Base-by-base conservation (phyloP, 2,888 invertebrate genomes). In the Phlogophora meticulosa region DNA sequence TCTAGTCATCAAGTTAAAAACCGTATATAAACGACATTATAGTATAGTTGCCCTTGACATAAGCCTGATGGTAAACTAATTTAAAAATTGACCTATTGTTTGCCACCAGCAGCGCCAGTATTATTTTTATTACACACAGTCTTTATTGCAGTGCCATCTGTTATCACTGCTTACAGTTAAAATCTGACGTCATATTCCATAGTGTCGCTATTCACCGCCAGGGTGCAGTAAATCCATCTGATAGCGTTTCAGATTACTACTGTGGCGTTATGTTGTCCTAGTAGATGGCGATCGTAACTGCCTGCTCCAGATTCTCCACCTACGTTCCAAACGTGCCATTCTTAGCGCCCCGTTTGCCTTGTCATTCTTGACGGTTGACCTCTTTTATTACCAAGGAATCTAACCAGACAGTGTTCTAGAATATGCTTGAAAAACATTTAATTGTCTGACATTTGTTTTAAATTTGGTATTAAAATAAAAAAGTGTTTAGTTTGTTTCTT, bases 231-330 rank as follows among this genome's bases (percentile, higher is more conserved):
- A 40, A 48, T 9, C 13, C 34, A 7, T 9, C 11, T 10, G 24
- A 48, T n/a, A 36, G 34, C 74, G 72, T 15, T 34, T n/a, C 20
- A 11, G 7, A 32, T 15, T n/a, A 17, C 11, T 52, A 24, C 65
- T 81, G 7, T 2, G 2, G 0, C 2, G 20, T 83, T 80, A 88
- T 95, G 90, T 68, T 80, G 57, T 83, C 94, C 93, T 94, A 87
- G 92, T 95, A 94, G 91, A 90, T 91, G 92, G 94, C 94, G 94
- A 95, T 94, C 94, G 93, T 91, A 92, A 92, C 92, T 89, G 92
- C 93, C 95, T 94, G 95, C 94, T 95, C 95, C 94, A 95, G 95
- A 95, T 95, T 95, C 95, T 95, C 95, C 93, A 93, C 90, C 83
- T 85, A 91, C 95, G 95, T 95, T 94, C 95, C 95, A 86, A 92